These are phyloP conservation scores for Petrolisthes cinctipes DNA, from an alignment of 2,888 invertebrate species.

Conservation along the genomic window DNA sequence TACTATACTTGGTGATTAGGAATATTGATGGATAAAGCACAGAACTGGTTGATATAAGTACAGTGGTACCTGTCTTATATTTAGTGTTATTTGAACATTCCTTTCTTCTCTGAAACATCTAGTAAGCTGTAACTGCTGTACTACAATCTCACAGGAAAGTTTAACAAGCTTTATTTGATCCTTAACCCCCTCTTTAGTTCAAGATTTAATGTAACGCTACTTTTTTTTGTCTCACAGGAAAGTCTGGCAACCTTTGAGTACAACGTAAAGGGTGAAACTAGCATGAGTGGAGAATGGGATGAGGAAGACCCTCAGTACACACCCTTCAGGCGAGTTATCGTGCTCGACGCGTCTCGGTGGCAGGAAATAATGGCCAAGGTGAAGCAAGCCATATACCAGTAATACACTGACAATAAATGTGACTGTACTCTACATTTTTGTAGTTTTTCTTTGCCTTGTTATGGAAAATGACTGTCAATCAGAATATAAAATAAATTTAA, in stretches of 20 bases:
- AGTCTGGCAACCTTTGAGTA: constrained; percentile 56
- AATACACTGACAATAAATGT: background rate
- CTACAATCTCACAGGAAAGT: no score
- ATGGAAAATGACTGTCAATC: background rate
- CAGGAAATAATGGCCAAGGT: constrained; percentile 53
- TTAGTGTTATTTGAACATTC: no score
- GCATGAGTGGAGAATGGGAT: constrained; percentile 54
- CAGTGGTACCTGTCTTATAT: no score
- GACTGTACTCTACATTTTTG: background rate
- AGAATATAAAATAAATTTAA: no score
- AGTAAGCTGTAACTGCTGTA: no score
- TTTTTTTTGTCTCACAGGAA: constrained; percentile 38
- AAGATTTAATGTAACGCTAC: background rate
- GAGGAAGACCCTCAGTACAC: constrained; percentile 58
- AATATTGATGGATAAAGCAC: no score
- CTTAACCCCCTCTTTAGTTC: background rate
- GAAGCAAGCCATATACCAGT: constrained; percentile 45
- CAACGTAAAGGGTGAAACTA: constrained; percentile 51
- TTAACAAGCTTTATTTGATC: background rate
- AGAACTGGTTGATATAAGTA: no score
- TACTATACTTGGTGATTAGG: no score
- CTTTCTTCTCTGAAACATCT: no score
- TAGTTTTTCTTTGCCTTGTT: background rate
- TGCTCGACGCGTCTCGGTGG: constrained; percentile 48
- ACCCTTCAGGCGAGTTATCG: constrained; percentile 50